Base-by-base conservation (phyloP, 2,797 vertebrate species). In the Acestrorhynchus altus region DNA sequence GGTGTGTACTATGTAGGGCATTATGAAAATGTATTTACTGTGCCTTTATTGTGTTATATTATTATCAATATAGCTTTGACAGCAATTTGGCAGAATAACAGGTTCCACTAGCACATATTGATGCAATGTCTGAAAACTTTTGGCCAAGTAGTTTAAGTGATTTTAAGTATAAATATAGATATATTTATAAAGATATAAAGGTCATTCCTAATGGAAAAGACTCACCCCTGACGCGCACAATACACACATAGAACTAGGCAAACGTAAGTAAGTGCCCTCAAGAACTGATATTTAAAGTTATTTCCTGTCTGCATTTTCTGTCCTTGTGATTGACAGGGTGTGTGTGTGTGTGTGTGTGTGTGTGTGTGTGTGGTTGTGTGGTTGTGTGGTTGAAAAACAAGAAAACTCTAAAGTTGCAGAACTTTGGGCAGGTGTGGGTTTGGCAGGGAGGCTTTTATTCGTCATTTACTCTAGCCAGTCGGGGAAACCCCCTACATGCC, bases 251-350 rank as follows among this genome's bases (percentile, higher is more conserved):
- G 35, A 39, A 12, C 15, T 8, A 39, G 15, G 12, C n/a, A 4
- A n/a, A 8, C 8, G 1, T 59, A 15, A 16, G 24, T 26, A 16
- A 28, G 24, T 39, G 72, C 87, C 89, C 76, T 72, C 64, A 51
- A 87, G 79, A 90, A 83, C 78, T 81, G 86, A 87, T 88, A 89
- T 85, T 90, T 89, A 89, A 88, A 83, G 68, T 40, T 60, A 79
- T 88, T 90, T 87, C 87, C 78, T 84, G 69, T 78, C 71, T 78
- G 84, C 83, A 85, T 83, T 81, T 72, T 86, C 88, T 81, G 66
- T 84, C 81, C 82, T 83, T 44, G 77, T 83, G 86, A 79, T 78
- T 88, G 83, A 81, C n/a, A 10, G 26, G 46, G 66, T 15, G 73
- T 56, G 60, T n/a, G 78, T 82, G 82, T 12, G 54, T 54, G 15